phyloP scores from a whole-genome alignment of 2,888 invertebrate genomes.

The Abscondita cerata region DNA sequence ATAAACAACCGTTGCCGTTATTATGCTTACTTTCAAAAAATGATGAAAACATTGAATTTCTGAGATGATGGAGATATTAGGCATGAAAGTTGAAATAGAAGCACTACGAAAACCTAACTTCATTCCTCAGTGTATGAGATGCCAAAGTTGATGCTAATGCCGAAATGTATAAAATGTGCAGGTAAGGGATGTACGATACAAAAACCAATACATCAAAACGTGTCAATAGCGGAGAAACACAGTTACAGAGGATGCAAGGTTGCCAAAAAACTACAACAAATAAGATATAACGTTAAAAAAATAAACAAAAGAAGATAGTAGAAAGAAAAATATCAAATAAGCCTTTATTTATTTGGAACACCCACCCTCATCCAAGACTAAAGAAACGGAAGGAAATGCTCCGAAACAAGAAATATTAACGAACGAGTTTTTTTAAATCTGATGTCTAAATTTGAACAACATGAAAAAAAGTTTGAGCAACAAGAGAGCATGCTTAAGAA shows the following conservation, averaged over 20 bases:
- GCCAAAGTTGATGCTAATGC: constrained; percentile 4
- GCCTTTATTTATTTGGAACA: neutral
- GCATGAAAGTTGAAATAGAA: no score
- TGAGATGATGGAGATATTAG: no score
- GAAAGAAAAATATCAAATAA: constrained; percentile 4
- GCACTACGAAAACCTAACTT: constrained; percentile 13
- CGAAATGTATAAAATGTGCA: constrained; percentile 13
- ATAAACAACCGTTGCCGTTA: no score
- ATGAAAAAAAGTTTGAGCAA: constrained; percentile 15
- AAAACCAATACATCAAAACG: neutral
- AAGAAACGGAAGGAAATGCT: constrained; percentile 4
- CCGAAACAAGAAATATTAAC: neutral
- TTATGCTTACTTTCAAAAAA: no score
- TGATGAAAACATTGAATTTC: no score
- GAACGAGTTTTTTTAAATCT: constrained; percentile 1
- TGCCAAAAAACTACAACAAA: no score
- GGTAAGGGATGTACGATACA: constrained; percentile 2
- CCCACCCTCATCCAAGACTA: neutral
- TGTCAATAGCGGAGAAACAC: constrained; percentile 8
- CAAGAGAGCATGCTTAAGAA: constrained; percentile 12
- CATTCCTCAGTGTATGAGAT: constrained; percentile 12
- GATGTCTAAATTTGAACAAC: constrained; percentile 11
- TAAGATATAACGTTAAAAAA: constrained; percentile 6
- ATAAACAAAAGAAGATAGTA: constrained; percentile 3
- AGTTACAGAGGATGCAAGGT: constrained; percentile 9